phyloP scores from a whole-genome alignment of 2,113 vertebrate species.

The Sinocyclocheilus rhinocerous region DNA sequence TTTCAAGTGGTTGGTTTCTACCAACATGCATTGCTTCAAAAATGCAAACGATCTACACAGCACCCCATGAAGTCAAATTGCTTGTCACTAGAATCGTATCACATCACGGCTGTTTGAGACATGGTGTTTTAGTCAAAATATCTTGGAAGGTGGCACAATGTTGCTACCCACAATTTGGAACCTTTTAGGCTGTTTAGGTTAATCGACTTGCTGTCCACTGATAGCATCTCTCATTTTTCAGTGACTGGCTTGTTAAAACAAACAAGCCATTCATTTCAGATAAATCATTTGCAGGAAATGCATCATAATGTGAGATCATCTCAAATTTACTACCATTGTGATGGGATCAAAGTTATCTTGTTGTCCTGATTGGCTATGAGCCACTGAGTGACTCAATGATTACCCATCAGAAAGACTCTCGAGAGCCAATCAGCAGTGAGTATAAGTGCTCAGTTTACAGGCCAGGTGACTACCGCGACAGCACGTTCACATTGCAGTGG shows the following conservation, averaged over 20 bases:
- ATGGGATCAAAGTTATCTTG: constrained; percentile 1
- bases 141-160: neutral
- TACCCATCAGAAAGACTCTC: constrained; percentile 36
- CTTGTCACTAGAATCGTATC: neutral
- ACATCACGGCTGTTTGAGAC: neutral
- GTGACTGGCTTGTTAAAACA: neutral
- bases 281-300: neutral
- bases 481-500: constrained; percentile 15
- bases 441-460: neutral
- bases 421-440: constrained; percentile 7
- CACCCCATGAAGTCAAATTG: neutral
- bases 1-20: no score
- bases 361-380: neutral
- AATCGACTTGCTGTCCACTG: neutral
- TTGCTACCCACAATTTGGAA: neutral
- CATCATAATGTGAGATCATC: neutral
- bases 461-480: neutral
- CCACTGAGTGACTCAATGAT: constrained; percentile 25
- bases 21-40: neutral
- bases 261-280: neutral
- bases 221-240: neutral
- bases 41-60: neutral
- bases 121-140: neutral
- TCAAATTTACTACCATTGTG: neutral
- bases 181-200: neutral